phyloP scores from a whole-genome alignment of 2,113 vertebrate genomes.

The Petaurus breviceps region DNA sequence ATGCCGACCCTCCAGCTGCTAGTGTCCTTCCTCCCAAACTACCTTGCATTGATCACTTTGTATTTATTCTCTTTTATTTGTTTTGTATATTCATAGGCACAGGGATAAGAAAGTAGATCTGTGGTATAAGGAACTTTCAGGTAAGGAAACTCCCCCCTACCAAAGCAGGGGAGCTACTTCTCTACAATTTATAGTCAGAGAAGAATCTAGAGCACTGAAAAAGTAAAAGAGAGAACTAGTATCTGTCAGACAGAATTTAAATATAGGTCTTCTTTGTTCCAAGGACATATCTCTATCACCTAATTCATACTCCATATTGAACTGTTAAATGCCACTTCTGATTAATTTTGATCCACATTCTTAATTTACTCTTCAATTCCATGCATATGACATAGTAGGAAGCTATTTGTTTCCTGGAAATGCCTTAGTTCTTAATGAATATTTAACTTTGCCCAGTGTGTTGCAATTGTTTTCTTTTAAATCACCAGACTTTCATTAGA shows the following conservation, averaged over 20 bases:
- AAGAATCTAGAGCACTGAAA: background rate
- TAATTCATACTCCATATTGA: background rate
- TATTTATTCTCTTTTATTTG: background rate
- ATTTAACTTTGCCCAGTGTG: background rate
- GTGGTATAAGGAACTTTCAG: background rate
- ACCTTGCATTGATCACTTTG: background rate
- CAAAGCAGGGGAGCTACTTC: background rate
- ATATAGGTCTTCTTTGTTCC: background rate
- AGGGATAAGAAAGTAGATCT: background rate
- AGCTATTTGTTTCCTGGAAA: background rate
- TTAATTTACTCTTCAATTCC: background rate
- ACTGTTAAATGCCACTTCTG: background rate
- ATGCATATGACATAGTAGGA: background rate
- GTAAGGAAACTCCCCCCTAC: background rate
- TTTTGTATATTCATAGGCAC: background rate
- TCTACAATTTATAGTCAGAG: background rate
- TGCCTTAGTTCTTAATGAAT: background rate
- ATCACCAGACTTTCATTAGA: background rate
- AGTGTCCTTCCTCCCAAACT: background rate
- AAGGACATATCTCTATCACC: background rate
- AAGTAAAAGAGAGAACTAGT: background rate
- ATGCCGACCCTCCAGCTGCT: background rate
- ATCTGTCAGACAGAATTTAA: background rate
- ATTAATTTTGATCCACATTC: background rate
- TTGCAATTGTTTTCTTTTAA: background rate